Evolutionary conservation across 1,140 invertebrate genomes (phyloP), one percentile per base, ranked within the genome.

Genomic region (Pararge aegeria): DNA sequence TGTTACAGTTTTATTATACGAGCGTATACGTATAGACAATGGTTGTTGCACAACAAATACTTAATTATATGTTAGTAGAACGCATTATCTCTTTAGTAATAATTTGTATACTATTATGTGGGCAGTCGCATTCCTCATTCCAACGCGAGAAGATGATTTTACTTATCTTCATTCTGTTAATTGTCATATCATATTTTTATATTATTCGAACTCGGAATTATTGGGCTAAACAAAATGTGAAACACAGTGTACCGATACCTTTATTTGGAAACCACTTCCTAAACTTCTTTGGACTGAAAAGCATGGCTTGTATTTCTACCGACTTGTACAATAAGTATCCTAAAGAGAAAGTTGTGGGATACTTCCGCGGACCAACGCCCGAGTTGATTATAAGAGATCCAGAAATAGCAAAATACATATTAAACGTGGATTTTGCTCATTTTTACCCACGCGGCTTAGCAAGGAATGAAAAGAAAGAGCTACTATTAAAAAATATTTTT

Each of bases 401-500:
- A 5, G 73, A 79, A 5, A 62, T 84, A n/a, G 54, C 59, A 0
- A 77, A 51, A 48, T 46, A 66, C 10, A 75, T 83, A n/a, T 54
- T 86, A 3, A 79, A 12, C 13, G 42, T 68, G 5, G 78, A 86
- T 21, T 85, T 85, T n/a, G 21, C 29, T 0, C 49, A 78, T 40
- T 83, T 85, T 27, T 68, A 83, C 16, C 30, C 37, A 2, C 68
- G 82, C 30, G 82, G 78, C 1, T 19, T 76, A 0, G 71, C 73
- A 0, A 74, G 77, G 54, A 89, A 92, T 66, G 54, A 75, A 1
- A 76, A 90, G 5, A 20, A 62, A 10, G 80, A 86, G 15, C 68
- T 76, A 4, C 15, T 89, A 6, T 46, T 68, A 1, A 20, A 20
- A 5, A 89, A 89, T 66, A 30, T 91, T 6, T 89, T 91, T 21